These are phyloP conservation scores for Pachyuromys duprasi DNA, from an alignment of 2,797 vertebrate species.

Conservation along the genomic window DNA sequence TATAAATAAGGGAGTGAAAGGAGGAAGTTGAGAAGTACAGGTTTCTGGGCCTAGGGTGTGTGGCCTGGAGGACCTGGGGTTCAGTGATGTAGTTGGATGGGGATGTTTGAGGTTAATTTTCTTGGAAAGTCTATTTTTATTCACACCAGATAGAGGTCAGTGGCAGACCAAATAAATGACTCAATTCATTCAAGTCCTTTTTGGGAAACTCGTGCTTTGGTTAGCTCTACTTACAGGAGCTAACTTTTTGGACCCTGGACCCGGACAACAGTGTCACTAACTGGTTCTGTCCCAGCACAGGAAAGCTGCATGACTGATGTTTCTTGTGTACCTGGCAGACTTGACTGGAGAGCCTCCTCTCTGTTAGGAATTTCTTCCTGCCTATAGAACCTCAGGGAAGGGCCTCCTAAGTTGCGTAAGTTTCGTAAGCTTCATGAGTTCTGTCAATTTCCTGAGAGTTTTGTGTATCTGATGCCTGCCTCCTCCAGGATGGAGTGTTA, in stretches of 20 bases:
- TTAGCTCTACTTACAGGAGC: neutral
- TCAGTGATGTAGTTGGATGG: neutral
- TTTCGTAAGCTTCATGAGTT: neutral
- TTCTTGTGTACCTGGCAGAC: neutral
- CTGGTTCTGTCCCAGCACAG: neutral
- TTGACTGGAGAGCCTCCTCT: neutral
- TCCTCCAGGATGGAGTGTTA: neutral
- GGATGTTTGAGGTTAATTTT: neutral
- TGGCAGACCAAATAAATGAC: neutral
- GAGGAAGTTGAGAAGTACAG: neutral
- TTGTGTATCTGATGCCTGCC: neutral
- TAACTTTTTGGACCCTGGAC: no score
- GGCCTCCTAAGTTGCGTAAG: neutral
- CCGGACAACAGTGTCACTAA: neutral
- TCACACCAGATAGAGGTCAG: no score
- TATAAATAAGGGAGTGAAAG: rapidly evolving
- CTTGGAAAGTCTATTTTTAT: neutral
- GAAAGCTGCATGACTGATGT: neutral
- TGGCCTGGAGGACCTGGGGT: no score
- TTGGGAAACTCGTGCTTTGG: neutral
- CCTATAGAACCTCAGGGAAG: neutral
- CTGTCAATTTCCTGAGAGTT: neutral
- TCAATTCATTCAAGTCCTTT: neutral
- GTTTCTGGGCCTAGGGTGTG: neutral
- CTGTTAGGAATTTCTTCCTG: neutral